Conservation (phyloP, 1,140 invertebrate genomes). For the Magallana ariakensis region DNA sequence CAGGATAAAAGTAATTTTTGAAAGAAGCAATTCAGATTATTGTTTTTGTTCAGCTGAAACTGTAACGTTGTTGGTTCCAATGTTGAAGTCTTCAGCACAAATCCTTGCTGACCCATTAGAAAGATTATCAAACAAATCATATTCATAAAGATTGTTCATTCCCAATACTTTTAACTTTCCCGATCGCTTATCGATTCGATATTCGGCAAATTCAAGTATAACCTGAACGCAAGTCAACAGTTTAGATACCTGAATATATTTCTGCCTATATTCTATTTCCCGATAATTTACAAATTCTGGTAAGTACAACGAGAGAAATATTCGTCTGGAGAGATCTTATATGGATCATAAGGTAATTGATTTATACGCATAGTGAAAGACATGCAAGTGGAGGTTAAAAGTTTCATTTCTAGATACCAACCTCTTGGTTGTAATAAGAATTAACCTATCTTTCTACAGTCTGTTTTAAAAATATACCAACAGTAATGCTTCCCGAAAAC, state of each 20-base stretch:
- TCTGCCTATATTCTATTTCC: not conserved
- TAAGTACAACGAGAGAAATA: not conserved
- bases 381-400: not conserved
- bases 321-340: not conserved
- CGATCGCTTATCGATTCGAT: not conserved
- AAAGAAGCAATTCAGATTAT: not conserved
- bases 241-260: not conserved
- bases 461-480: no score
- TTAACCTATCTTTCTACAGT: no score
- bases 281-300: not conserved
- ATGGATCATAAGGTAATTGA: not conserved
- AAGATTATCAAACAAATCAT: not conserved
- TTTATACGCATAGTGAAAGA: not conserved
- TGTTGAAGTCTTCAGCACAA: not conserved
- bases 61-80: no score
- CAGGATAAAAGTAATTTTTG: not conserved
- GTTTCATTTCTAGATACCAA: not conserved
- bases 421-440: not conserved
- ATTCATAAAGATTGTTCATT: not conserved
- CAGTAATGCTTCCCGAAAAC: no score
- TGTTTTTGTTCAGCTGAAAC: not conserved
- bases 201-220: not conserved
- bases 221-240: not conserved
- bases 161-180: not conserved
- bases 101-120: not conserved